Percentiles rank a stretch among this genome's conserved stretches.
Evolutionary conservation across 2,888 invertebrate genomes (phyloP).

Genomic region (Callyntrura sp.): DNA sequence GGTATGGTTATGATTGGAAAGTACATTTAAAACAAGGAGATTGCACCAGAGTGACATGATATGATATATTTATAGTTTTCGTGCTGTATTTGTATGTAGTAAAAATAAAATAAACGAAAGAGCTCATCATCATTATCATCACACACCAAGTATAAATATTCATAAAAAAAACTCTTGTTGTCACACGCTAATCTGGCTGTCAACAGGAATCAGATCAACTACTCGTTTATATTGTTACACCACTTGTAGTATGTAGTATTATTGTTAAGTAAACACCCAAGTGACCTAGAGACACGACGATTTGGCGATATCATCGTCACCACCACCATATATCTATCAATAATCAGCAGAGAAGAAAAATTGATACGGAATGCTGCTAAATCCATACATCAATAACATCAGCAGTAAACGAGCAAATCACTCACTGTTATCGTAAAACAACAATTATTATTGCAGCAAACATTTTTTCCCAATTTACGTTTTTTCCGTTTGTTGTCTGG

Average conservation of each 20-base stretch:
- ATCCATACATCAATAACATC: constrained; percentile 65
- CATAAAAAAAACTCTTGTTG: constrained; percentile 57
- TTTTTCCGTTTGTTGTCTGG: constrained; percentile 14
- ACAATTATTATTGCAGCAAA: constrained; percentile 50
- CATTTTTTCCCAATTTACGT: constrained; percentile 31
- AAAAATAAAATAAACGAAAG: constrained; percentile 49
- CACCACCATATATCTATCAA: constrained; percentile 47
- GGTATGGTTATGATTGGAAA: constrained; percentile 19
- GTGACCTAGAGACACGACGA: constrained; percentile 81
- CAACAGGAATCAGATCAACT: constrained; percentile 72
- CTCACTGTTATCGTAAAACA: constrained; percentile 70
- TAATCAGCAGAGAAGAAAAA: constrained; percentile 38
- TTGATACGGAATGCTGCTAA: constrained; percentile 54
- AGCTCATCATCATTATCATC: constrained; percentile 66
- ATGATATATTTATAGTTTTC: constrained; percentile 43
- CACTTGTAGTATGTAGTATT: constrained; percentile 71
- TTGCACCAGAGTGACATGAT: constrained; percentile 51
- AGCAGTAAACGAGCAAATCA: constrained; percentile 34
- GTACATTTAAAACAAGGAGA: background rate
- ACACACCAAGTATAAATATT: constrained; percentile 33
- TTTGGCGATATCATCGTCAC: constrained; percentile 67
- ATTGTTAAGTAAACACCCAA: constrained; percentile 78
- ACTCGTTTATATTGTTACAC: constrained; percentile 68
- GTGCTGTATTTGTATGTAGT: constrained; percentile 57
- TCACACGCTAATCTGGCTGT: constrained; percentile 68